These are phyloP conservation scores for Augochlora pura DNA, from an alignment of 1,140 invertebrate species.

Conservation along the genomic window DNA sequence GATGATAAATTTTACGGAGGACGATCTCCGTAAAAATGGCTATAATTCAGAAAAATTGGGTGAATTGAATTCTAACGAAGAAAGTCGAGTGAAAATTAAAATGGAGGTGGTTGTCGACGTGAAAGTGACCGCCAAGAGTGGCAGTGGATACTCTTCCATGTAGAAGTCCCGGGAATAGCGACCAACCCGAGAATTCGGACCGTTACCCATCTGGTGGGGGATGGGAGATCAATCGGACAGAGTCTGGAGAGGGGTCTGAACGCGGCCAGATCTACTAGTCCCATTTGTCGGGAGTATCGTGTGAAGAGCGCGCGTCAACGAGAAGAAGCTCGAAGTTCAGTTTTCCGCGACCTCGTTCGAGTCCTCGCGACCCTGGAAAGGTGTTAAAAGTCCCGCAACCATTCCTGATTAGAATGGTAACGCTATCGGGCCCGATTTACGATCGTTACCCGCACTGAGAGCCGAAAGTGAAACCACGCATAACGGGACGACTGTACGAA, in stretches of 20 bases:
- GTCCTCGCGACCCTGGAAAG: background rate
- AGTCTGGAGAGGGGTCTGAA: conserved; percentile 4
- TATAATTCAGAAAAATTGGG: too few relatives aligned
- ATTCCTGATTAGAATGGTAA: background rate
- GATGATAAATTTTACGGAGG: too few relatives aligned
- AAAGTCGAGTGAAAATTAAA: background rate
- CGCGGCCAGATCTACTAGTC: background rate
- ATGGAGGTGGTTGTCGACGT: background rate
- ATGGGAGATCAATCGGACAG: conserved; percentile 6
- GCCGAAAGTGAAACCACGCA: background rate
- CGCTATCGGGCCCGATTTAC: background rate
- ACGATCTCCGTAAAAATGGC: too few relatives aligned
- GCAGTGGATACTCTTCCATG: background rate
- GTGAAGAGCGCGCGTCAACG: background rate
- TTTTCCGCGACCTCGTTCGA: too few relatives aligned
- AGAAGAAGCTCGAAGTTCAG: background rate
- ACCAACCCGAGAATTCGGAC: background rate
- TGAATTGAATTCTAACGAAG: background rate
- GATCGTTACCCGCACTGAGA: background rate
- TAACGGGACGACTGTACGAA: conserved; percentile 11
- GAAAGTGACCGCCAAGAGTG: background rate
- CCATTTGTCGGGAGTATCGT: conserved; percentile 8
- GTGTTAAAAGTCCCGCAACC: background rate
- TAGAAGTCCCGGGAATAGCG: background rate
- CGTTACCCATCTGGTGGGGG: conserved; percentile 16